Conservation (phyloP, 1,140 invertebrate species). For the Eupeodes corollae region DNA sequence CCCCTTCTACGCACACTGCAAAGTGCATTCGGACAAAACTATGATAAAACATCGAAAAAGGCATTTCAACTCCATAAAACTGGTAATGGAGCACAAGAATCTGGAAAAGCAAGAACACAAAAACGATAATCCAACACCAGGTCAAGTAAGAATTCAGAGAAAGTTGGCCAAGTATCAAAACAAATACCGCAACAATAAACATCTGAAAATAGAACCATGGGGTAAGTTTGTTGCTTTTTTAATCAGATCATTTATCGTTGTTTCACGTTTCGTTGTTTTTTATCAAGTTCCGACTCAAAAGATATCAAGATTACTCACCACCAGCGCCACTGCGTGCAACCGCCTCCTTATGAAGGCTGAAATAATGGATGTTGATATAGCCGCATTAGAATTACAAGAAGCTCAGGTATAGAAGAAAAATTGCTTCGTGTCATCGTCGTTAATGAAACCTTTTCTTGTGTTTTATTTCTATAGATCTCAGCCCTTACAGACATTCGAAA, state of each 20-base stretch:
- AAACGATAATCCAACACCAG: slow-evolving; percentile 42
- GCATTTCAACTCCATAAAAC: slow-evolving; percentile 80
- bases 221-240: slow-evolving; percentile 46
- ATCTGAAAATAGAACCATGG: slow-evolving; percentile 69
- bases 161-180: slow-evolving; percentile 65
- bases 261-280: slow-evolving; percentile 3
- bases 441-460: slow-evolving; percentile 7
- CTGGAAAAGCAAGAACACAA: slow-evolving; percentile 33
- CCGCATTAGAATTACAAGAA: slow-evolving; percentile 66
- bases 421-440: background rate
- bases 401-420: slow-evolving; percentile 55
- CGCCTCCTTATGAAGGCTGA: slow-evolving; percentile 76
- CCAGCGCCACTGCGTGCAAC: slow-evolving; percentile 77
- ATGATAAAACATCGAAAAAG: slow-evolving; percentile 66
- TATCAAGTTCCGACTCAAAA: slow-evolving; percentile 80
- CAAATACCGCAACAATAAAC: slow-evolving; percentile 64
- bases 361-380: slow-evolving; percentile 76
- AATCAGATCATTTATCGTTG: background rate
- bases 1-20: slow-evolving; percentile 94
- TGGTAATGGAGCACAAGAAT: slow-evolving; percentile 50
- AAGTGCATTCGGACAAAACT: slow-evolving; percentile 77
- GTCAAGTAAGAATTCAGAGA: slow-evolving; percentile 61
- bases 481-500: slow-evolving; percentile 73
- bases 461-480: slow-evolving; percentile 39
- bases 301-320: slow-evolving; percentile 80